Percentiles rank a stretch among this genome's conserved stretches.
Conservation (phyloP, 2,888 invertebrate species). For the Stenoptilia bipunctidactyla region DNA sequence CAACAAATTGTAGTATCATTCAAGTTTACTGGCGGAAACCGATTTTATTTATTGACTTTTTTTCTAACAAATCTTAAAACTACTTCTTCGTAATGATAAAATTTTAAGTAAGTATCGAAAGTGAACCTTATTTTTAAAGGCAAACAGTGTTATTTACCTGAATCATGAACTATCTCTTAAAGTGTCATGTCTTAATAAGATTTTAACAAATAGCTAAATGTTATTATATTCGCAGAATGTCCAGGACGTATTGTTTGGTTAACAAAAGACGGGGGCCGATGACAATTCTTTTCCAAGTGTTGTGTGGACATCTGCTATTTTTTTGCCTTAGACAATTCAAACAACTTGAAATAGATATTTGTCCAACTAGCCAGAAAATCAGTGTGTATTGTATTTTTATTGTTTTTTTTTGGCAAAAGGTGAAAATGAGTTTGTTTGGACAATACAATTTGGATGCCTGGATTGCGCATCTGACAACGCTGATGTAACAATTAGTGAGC, state of each 20-base stretch:
- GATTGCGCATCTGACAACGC: neutral
- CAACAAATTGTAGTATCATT: constrained; percentile 65
- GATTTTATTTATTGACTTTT: constrained; percentile 68
- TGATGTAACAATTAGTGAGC: neutral
- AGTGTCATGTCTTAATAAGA: constrained; percentile 66
- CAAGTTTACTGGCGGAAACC: constrained; percentile 61
- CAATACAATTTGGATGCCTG: constrained; percentile 25
- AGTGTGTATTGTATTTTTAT: constrained; percentile 42
- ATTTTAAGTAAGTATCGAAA: no score
- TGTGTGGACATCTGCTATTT: constrained; percentile 50
- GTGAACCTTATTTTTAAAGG: no score
- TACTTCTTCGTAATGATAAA: constrained; percentile 20
- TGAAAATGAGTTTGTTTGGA: constrained; percentile 43
- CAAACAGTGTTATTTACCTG: no score
- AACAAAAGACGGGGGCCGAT: constrained; percentile 48
- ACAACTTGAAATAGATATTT: constrained; percentile 57
- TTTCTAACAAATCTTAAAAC: constrained; percentile 40
- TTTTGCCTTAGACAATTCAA: constrained; percentile 39
- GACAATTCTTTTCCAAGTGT: constrained; percentile 21
- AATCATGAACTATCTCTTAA: constrained; percentile 8
- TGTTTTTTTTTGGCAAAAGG: constrained; percentile 20
- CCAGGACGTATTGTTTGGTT: constrained; percentile 56
- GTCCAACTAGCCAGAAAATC: constrained; percentile 69
- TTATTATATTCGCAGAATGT: constrained; percentile 65
- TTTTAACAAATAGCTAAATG: constrained; percentile 69